Conservation (phyloP, 1,140 invertebrate species). For the Leptonema lineaticorne region DNA sequence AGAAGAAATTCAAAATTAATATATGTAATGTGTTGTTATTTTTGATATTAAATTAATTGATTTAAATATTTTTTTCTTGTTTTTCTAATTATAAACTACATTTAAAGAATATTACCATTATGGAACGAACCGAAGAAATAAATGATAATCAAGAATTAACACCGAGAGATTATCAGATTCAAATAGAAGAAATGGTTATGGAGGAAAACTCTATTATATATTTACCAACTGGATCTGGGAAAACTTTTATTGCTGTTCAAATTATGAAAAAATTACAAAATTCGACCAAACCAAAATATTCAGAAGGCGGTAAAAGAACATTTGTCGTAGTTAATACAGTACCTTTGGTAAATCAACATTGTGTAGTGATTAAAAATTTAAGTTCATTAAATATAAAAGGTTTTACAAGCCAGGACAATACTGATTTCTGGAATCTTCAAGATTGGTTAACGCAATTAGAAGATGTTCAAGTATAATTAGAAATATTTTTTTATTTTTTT, state of each 20-base stretch:
- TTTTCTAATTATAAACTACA: no score
- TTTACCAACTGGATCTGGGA: slow-evolving; percentile 87
- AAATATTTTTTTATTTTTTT: neutral
- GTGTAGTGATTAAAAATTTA: slow-evolving; percentile 54
- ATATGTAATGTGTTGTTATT: no score
- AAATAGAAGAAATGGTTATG: slow-evolving; percentile 74
- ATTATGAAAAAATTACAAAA: slow-evolving; percentile 48
- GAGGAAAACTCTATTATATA: slow-evolving; percentile 83
- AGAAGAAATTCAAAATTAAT: no score
- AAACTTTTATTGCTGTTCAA: slow-evolving; percentile 85
- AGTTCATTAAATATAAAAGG: slow-evolving; percentile 57
- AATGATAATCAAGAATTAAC: no score
- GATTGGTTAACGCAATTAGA: slow-evolving; percentile 69
- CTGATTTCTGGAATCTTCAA: slow-evolving; percentile 68
- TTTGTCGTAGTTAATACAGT: slow-evolving; percentile 81
- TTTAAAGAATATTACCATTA: no score
- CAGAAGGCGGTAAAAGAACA: slow-evolving; percentile 67
- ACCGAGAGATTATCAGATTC: slow-evolving; percentile 65
- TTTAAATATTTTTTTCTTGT: no score
- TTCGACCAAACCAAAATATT: slow-evolving; percentile 50
- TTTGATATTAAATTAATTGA: no score
- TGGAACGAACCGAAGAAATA: no score
- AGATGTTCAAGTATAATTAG: slow-evolving; percentile 63
- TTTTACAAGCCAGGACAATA: slow-evolving; percentile 61
- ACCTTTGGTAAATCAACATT: slow-evolving; percentile 79